Percentiles rank a stretch among this genome's conserved stretches.
These are phyloP conservation scores for Herminia tarsipennalis DNA, from an alignment of 2,888 invertebrate species.

Conservation along the genomic window DNA sequence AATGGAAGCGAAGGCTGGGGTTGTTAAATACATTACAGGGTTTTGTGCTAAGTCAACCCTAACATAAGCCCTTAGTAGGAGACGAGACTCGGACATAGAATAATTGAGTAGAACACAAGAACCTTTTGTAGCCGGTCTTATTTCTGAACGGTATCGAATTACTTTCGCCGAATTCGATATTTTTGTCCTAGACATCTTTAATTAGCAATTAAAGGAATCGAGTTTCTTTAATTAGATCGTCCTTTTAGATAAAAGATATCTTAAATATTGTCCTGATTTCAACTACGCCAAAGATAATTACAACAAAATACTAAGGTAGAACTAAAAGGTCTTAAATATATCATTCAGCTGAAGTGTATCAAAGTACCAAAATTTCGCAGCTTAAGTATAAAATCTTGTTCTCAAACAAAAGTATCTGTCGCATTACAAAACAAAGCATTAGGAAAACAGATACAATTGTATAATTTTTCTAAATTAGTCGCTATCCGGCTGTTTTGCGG, in stretches of 20 bases:
- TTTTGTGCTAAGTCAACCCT: constrained; percentile 5
- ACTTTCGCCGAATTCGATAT: background rate
- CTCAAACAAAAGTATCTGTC: too few species aligned
- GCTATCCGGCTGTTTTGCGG: constrained; percentile 11
- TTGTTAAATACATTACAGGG: too few species aligned
- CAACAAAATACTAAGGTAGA: too few species aligned
- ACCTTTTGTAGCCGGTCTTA: constrained; percentile 5
- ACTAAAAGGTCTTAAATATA: too few species aligned
- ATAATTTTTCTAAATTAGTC: constrained; percentile 30
- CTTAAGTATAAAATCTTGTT: too few species aligned
- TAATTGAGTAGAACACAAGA: constrained; percentile 24
- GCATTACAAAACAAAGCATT: too few species aligned
- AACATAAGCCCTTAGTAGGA: background rate
- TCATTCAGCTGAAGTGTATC: too few species aligned
- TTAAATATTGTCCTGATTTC: background rate
- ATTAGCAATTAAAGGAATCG: constrained; percentile 15
- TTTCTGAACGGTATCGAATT: constrained; percentile 13
- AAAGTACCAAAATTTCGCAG: too few species aligned
- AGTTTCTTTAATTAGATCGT: constrained; percentile 7
- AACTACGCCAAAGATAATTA: too few species aligned
- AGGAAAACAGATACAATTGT: too few species aligned
- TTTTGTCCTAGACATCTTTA: constrained; percentile 2
- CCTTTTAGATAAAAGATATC: background rate
- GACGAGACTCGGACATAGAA: too few species aligned
- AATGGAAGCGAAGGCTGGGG: too few species aligned